Conservation (phyloP, 2,888 invertebrate species). For the Lasioglossum zephyrum region DNA sequence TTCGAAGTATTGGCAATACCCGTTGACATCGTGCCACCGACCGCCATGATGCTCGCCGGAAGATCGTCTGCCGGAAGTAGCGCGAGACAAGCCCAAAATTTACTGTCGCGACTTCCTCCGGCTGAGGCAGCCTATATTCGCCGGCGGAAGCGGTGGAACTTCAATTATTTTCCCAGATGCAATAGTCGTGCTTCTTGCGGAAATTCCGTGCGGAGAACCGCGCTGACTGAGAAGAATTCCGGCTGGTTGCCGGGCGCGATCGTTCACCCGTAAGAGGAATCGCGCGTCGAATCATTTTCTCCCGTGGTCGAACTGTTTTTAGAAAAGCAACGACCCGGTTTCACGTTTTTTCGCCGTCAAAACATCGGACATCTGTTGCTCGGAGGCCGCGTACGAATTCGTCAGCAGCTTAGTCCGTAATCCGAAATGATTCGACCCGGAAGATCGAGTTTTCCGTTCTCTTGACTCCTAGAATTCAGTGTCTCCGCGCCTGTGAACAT, state of each 20-base stretch:
- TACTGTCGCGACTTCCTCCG: conserved; percentile 45
- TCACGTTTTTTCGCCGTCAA: not conserved
- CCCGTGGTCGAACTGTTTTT: not conserved
- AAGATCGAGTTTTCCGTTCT: conserved; percentile 10
- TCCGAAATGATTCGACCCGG: conserved; percentile 1
- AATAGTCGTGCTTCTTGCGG: conserved; percentile 54
- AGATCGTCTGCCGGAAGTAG: not conserved
- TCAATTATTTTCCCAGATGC: conserved; percentile 68
- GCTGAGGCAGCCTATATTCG: conserved; percentile 43
- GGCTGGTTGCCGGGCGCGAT: conserved; percentile 21
- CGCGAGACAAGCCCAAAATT: conserved; percentile 32
- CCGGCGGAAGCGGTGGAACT: conserved; percentile 49
- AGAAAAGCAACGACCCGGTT: conserved; percentile 1
- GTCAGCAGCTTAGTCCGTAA: not conserved
- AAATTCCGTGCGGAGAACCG: conserved; percentile 44
- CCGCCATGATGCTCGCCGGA: not conserved
- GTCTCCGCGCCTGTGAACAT: not conserved
- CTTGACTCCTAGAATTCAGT: not conserved
- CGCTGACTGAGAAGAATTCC: conserved; percentile 47
- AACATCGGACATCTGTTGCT: not conserved
- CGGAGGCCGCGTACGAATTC: not conserved
- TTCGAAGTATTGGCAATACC: not conserved
- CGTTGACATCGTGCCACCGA: not conserved
- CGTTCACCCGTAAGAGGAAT: conserved; percentile 18
- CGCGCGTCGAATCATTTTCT: conserved; percentile 26